Conservation (phyloP, 2,888 invertebrate genomes). For the Rambutsinella grinnellia region DNA sequence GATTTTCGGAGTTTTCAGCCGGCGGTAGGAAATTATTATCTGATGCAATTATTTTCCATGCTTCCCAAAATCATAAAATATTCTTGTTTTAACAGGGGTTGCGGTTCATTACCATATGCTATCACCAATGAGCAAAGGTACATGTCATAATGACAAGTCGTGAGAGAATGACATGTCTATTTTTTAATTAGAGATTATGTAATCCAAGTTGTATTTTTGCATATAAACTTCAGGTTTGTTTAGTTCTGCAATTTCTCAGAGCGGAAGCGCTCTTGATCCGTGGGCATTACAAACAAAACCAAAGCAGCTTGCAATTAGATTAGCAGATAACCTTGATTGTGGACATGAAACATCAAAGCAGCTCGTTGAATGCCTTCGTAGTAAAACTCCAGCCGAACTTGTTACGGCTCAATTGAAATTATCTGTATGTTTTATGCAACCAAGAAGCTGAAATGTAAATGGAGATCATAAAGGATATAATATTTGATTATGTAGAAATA, state of each 20-base stretch:
- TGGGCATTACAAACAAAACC: constrained; percentile 55
- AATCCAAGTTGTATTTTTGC: too few species aligned
- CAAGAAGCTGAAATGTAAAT: background rate
- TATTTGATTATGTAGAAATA: constrained; percentile 22
- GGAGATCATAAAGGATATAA: background rate
- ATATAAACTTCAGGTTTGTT: constrained; percentile 32
- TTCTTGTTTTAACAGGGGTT: constrained; percentile 25
- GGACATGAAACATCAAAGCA: constrained; percentile 7
- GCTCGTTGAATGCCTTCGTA: constrained; percentile 37
- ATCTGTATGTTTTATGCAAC: constrained; percentile 3
- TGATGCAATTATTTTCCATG: too few species aligned
- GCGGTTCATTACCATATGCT: constrained; percentile 39
- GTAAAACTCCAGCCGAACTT: constrained; percentile 37
- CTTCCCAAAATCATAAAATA: background rate
- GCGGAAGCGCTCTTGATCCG: constrained; percentile 49
- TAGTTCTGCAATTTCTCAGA: constrained; percentile 39
- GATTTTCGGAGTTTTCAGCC: constrained; percentile 43
- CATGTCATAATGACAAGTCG: background rate
- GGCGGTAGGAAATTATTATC: constrained; percentile 7
- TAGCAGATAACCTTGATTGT: constrained; percentile 47
- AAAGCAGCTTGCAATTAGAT: constrained; percentile 9
- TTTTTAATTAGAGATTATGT: too few species aligned
- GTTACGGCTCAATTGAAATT: constrained; percentile 36
- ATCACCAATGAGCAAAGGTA: constrained; percentile 53
- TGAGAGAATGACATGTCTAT: background rate